phyloP scores from a whole-genome alignment of 2,888 invertebrate species.

The Lasioglossum leucozonium region DNA sequence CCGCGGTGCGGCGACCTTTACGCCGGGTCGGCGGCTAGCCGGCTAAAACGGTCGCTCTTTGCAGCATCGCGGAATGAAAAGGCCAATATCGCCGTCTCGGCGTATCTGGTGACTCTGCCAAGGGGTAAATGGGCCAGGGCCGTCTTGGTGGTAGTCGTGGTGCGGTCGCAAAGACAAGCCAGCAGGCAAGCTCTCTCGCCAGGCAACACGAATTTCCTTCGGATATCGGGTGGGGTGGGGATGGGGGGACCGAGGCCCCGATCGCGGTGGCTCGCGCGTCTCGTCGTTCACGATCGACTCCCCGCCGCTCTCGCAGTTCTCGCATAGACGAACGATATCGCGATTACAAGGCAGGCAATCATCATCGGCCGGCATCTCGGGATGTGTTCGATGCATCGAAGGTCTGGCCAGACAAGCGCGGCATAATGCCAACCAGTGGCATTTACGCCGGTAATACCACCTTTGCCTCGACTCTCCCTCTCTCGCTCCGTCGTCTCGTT shows the following conservation, averaged over 20 bases:
- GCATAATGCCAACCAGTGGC: slow-evolving; percentile 84
- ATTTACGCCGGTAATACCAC: slow-evolving; percentile 82
- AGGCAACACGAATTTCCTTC: slow-evolving; percentile 74
- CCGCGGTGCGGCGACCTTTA: slow-evolving; percentile 49
- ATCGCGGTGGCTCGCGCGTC: background rate
- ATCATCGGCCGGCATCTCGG: slow-evolving; percentile 72
- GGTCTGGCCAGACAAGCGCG: slow-evolving; percentile 79
- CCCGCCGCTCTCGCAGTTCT: slow-evolving; percentile 27
- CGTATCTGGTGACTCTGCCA: slow-evolving; percentile 52
- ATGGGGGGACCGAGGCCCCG: background rate
- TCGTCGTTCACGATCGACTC: background rate
- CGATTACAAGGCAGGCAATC: slow-evolving; percentile 72
- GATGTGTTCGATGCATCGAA: slow-evolving; percentile 80
- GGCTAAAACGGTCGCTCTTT: slow-evolving; percentile 27
- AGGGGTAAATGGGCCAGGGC: slow-evolving; percentile 79
- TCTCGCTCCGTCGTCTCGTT: slow-evolving; percentile 31
- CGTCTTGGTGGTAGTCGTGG: slow-evolving; percentile 55
- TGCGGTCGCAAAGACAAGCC: slow-evolving; percentile 26
- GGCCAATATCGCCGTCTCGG: slow-evolving; percentile 68
- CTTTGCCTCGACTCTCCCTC: slow-evolving; percentile 74
- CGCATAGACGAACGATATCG: slow-evolving; percentile 74
- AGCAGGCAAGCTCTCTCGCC: background rate
- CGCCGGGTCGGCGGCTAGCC: slow-evolving; percentile 48
- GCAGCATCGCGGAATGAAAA: slow-evolving; percentile 55
- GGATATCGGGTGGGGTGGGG: slow-evolving; percentile 3